A percentile compares a stretch with the other conserved stretches of the same genome.
These are phyloP conservation scores for Galeopterus variegatus DNA, from an alignment of 2,113 vertebrate species.

Conservation along the genomic window DNA sequence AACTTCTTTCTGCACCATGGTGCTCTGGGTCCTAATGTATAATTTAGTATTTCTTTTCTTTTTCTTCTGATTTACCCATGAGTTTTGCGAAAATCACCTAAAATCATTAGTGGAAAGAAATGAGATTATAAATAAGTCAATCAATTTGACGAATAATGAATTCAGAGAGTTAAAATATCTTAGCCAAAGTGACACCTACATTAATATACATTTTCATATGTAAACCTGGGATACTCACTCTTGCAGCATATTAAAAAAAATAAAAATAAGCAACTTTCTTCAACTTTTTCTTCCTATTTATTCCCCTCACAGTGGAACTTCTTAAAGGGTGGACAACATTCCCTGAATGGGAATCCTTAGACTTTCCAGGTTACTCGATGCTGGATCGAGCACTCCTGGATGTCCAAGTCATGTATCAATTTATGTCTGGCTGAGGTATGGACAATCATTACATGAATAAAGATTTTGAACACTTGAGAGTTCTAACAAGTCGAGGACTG, in stretches of 20 bases:
- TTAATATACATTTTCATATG: accelerated
- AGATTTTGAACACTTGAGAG: not conserved
- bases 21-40: too few relatives aligned
- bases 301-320: not conserved
- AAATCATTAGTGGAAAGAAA: not conserved
- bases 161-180: not conserved
- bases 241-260: not conserved
- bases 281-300: not conserved
- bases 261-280: not conserved
- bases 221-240: not conserved
- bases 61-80: not conserved
- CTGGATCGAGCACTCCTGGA: not conserved
- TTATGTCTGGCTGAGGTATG: not conserved
- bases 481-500: not conserved
- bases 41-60: not conserved
- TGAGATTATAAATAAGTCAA: not conserved
- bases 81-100: not conserved
- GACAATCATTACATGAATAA: not conserved
- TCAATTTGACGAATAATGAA: not conserved
- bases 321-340: not conserved
- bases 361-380: not conserved
- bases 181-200: not conserved
- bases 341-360: too few relatives aligned
- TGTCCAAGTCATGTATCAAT: accelerated
- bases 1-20: too few relatives aligned